phyloP scores from a whole-genome alignment of 2,113 vertebrate genomes.

The Parotia lawesii region DNA sequence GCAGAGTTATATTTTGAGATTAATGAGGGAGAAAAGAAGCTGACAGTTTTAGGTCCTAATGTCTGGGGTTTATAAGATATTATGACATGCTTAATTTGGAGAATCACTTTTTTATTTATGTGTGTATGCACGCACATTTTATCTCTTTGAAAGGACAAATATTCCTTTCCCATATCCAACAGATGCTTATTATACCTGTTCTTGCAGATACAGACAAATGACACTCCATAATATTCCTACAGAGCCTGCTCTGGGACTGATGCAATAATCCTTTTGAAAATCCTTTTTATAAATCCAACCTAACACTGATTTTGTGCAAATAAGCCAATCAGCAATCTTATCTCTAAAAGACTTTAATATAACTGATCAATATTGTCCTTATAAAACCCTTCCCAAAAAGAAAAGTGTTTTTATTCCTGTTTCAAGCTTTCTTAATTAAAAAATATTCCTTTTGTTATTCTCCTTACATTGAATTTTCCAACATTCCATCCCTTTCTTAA shows the following conservation, averaged over 20 bases:
- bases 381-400: neutral
- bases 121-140: neutral
- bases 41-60: conserved; percentile 32
- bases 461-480: neutral
- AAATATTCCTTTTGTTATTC: neutral
- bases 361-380: neutral
- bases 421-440: neutral
- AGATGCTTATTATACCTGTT: neutral
- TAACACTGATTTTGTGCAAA: neutral
- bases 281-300: neutral
- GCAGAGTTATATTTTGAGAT: conserved; percentile 25
- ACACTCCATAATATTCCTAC: neutral
- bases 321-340: neutral
- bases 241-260: neutral
- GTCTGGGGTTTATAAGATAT: conserved; percentile 20
- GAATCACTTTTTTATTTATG: neutral
- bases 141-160: neutral
- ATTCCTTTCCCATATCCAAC: neutral
- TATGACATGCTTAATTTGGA: conserved; percentile 24
- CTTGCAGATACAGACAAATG: neutral
- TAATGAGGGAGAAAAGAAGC: conserved; percentile 29
- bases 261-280: neutral
- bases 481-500: neutral
- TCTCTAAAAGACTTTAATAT: neutral
- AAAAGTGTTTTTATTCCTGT: neutral